Evolutionary conservation across 2,888 invertebrate species (phyloP), one percentile per base, ranked within the genome.

Genomic region (Eupithecia tripunctaria): DNA sequence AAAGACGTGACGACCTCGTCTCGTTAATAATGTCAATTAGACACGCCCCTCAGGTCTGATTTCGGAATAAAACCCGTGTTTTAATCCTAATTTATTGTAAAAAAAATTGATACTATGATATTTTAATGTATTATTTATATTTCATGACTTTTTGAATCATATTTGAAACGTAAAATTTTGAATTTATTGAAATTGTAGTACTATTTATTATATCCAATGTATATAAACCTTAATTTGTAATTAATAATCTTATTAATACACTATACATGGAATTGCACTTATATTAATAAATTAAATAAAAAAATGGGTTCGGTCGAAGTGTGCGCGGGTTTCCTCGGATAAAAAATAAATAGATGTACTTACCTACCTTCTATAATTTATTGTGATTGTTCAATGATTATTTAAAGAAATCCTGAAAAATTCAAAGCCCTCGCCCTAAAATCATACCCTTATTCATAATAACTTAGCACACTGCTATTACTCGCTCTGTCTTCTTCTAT

Each of bases 51-150:
- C 36, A 8, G 36, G 10, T 51, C 10, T 21, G n/a, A 51, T 51
- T 43, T 43, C n/a, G n/a, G 3, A 43, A 43, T 7, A n/a, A 6
- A 7, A 18, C 2, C 18, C n/a, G 6, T 43, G 18, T 43, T n/a
- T 51, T 29, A 32, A 29, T 18, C 18, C 6, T 62, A 62, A 18
- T 59, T 59, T n/a, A 62, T 10, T 79, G 82, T 85, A 83, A 78
- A 84, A 79, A 81, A 38, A 12, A 1, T 80, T 84, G 80, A 83
- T 83, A 84, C 82, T 71, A 73, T 67, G 79, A 1, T 47, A 14
- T 65, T 43, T 56, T 70, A 41, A 43, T 43, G 14, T n/a, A 47
- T 29, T 21, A 15, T 29, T 63, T 15, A 60, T 32, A 43, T 66
- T 66, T 73, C 15, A 56, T 12, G 38, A 47, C 43, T 59, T 70